Evolutionary conservation across 1,140 invertebrate genomes (phyloP).

Genomic region (Listronotus bonariensis): DNA sequence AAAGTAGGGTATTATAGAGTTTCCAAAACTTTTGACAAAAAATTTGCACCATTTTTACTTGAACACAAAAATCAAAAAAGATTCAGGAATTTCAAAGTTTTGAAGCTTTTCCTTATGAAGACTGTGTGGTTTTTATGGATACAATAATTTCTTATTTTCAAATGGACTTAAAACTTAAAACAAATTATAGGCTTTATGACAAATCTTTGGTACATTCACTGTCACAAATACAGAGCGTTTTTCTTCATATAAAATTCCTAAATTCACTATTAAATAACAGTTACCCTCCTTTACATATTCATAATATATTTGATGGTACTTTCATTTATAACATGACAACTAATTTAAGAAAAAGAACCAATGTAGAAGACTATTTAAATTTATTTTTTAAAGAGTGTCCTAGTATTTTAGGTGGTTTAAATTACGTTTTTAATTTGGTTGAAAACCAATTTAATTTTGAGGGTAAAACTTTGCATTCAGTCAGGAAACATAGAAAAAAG

Average conservation of each 20-base stretch:
- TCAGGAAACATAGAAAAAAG: slow-evolving; percentile 19
- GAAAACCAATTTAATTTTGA: slow-evolving; percentile 1
- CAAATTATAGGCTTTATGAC: slow-evolving; percentile 66
- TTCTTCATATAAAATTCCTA: slow-evolving; percentile 65
- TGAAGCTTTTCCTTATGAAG: slow-evolving; percentile 59
- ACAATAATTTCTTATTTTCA: slow-evolving; percentile 68
- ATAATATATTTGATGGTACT: slow-evolving; percentile 70
- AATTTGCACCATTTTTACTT: slow-evolving; percentile 34
- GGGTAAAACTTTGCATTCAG: background rate
- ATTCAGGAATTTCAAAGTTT: slow-evolving; percentile 53
- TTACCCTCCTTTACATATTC: slow-evolving; percentile 60
- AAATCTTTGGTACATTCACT: slow-evolving; percentile 67
- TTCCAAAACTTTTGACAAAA: slow-evolving; percentile 41
- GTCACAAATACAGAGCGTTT: slow-evolving; percentile 72
- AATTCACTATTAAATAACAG: slow-evolving; percentile 68
- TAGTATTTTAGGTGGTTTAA: slow-evolving; percentile 14
- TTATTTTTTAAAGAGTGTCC: slow-evolving; percentile 23
- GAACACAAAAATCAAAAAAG: slow-evolving; percentile 42
- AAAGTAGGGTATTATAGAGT: slow-evolving; percentile 62
- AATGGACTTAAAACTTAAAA: slow-evolving; percentile 63
- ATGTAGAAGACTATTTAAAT: slow-evolving; percentile 29
- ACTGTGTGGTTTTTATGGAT: slow-evolving; percentile 60
- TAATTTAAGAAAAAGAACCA: slow-evolving; percentile 43
- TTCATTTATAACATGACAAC: slow-evolving; percentile 71
- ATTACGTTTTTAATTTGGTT: slow-evolving; percentile 1